Conservation (phyloP, 2,113 vertebrate species). For the Epinephelus lanceolatus region DNA sequence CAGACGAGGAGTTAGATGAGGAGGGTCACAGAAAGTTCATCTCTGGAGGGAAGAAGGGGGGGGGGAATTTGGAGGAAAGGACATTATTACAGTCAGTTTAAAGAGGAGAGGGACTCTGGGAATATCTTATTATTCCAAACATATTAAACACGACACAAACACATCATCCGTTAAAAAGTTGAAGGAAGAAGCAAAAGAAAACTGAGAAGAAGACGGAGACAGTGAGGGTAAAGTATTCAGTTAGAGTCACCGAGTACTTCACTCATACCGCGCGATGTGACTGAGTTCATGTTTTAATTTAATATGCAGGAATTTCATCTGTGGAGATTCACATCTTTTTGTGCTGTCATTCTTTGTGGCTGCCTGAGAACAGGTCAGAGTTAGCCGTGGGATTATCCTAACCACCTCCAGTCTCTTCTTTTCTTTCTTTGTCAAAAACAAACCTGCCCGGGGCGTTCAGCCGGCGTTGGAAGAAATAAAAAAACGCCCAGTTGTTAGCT, state of each 20-base stretch:
- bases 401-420: not conserved
- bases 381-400: not conserved
- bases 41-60: constrained; percentile 23
- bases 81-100: constrained; percentile 44
- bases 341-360: constrained; percentile 9
- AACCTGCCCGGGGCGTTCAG: not conserved
- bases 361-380: constrained; percentile 21
- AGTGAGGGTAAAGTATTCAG: not conserved
- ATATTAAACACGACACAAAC: constrained; percentile 33
- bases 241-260: not conserved
- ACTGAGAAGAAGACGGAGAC: not conserved
- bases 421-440: constrained; percentile 9
- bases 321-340: not conserved
- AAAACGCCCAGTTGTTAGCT: not conserved
- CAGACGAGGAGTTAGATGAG: constrained; percentile 41
- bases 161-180: not conserved
- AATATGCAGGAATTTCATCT: constrained; percentile 37
- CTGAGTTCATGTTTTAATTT: constrained; percentile 28
- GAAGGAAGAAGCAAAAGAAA: not conserved
- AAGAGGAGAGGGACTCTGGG: constrained; percentile 39
- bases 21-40: constrained; percentile 72
- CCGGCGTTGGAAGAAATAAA: not conserved
- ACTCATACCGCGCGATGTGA: not conserved
- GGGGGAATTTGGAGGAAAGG: constrained; percentile 3
- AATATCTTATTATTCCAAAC: constrained; percentile 58